A percentile compares a stretch with the other conserved stretches of the same genome.
Conservation (phyloP, 2,113 vertebrate species). For the Dissostichus mawsoni region DNA sequence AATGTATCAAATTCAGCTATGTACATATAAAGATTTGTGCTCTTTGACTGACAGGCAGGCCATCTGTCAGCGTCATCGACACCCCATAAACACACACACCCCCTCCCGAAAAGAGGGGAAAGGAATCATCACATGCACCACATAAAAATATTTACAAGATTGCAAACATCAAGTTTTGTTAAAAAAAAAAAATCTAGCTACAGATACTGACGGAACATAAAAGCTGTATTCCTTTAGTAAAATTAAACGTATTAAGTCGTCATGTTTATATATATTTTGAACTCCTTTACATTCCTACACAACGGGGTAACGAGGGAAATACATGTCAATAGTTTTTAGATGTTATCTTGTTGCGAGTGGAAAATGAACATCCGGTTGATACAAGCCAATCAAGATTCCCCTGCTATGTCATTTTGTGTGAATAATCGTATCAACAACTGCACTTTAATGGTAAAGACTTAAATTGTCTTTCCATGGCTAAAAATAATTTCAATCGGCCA, state of each 20-base stretch:
- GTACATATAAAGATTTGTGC: constrained; percentile 82
- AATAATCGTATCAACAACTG: too few species aligned
- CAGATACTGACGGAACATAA: constrained; percentile 76
- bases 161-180: constrained; percentile 72
- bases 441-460: neutral
- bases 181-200: constrained; percentile 65
- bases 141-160: constrained; percentile 80
- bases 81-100: constrained; percentile 41
- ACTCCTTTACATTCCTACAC: neutral
- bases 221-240: constrained; percentile 58
- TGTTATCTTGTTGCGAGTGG: neutral
- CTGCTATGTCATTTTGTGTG: neutral
- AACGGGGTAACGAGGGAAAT: neutral
- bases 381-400: neutral
- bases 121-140: constrained; percentile 68
- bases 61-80: constrained; percentile 30
- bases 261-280: constrained; percentile 53
- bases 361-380: neutral
- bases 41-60: constrained; percentile 73
- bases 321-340: too few species aligned
- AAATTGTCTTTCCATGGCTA: neutral
- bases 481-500: neutral
- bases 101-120: constrained; percentile 38
- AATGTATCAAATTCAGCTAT: constrained; percentile 70
- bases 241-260: constrained; percentile 70